Evolutionary conservation across 2,797 vertebrate genomes (phyloP).

Genomic region (Anabas testudineus): DNA sequence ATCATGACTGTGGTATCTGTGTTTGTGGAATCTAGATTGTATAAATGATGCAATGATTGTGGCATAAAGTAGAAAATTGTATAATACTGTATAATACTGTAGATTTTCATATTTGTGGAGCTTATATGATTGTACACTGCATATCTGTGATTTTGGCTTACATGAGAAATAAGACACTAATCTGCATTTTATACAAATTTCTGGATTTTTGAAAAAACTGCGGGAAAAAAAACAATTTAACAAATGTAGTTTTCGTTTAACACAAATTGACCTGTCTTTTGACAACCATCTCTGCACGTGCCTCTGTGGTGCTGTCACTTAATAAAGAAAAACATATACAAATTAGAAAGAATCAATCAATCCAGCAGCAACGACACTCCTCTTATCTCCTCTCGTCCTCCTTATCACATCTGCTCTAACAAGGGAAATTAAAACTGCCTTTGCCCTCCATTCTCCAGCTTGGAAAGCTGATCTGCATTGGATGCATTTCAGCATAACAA

Average conservation of each 20-base stretch:
- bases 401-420: conserved; percentile 39
- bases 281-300: not conserved
- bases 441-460: conserved; percentile 44
- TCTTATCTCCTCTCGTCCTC: conserved; percentile 20
- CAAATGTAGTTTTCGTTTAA: too few species aligned
- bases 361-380: conserved; percentile 11
- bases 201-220: too few species aligned
- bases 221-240: too few species aligned
- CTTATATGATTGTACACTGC: too few species aligned
- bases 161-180: too few species aligned
- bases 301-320: not conserved
- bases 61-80: too few species aligned
- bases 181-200: too few species aligned
- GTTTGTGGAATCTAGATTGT: not conserved
- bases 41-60: not conserved
- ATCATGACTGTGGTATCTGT: too few species aligned
- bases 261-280: not conserved
- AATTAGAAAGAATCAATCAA: conserved; percentile 25
- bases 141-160: too few species aligned
- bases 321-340: not conserved
- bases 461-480: conserved; percentile 33
- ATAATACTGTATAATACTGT: too few species aligned
- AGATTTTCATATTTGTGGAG: too few species aligned
- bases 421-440: conserved; percentile 49
- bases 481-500: conserved; percentile 55